A percentile compares a stretch with the other conserved stretches of the same genome.
These are phyloP conservation scores for Spisula solida DNA, from an alignment of 2,888 invertebrate species.

Conservation along the genomic window DNA sequence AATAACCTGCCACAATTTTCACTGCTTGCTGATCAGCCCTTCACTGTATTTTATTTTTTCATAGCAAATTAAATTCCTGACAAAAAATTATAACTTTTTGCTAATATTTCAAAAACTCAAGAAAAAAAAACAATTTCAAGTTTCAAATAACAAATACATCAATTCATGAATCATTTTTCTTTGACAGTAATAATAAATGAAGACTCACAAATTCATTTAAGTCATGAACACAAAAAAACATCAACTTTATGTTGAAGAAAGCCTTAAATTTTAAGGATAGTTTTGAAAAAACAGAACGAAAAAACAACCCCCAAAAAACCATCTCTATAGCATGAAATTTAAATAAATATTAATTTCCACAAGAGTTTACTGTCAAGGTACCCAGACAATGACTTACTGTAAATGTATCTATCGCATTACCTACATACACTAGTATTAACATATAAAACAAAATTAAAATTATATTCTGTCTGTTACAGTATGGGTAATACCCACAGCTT, in stretches of 20 bases:
- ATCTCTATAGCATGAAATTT: neutral
- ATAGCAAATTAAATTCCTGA: neutral
- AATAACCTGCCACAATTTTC: neutral
- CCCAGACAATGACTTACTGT: neutral
- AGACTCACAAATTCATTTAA: constrained; percentile 9
- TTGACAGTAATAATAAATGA: neutral
- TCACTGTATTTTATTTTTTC: neutral
- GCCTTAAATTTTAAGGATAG: neutral
- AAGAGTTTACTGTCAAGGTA: neutral
- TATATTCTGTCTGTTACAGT: neutral
- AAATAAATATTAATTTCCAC: constrained; percentile 6
- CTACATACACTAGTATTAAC: neutral
- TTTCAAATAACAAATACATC: constrained; percentile 17
- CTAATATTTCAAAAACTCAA: constrained; percentile 2
- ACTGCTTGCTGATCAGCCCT: neutral
- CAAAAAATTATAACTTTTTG: neutral
- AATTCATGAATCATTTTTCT: neutral
- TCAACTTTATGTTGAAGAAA: neutral
- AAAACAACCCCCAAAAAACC: neutral
- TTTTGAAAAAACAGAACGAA: neutral
- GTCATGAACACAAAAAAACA: neutral
- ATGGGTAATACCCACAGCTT: neutral
- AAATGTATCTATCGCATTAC: neutral
- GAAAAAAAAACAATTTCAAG: neutral
- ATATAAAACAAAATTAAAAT: constrained; percentile 31